phyloP scores from a whole-genome alignment of 2,797 vertebrate genomes.

The Spizella passerina region DNA sequence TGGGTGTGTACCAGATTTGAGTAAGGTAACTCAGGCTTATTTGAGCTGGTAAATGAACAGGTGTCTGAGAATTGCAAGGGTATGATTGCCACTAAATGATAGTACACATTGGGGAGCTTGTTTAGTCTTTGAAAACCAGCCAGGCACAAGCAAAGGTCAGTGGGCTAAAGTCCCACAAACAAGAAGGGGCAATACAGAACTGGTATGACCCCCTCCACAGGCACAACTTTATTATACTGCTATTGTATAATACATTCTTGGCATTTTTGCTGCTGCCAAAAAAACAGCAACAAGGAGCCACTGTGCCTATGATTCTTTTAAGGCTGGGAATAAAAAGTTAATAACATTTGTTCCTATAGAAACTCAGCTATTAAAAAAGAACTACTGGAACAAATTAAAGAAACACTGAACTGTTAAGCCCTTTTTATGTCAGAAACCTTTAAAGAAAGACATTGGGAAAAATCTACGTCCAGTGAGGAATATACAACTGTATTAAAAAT shows the following conservation, averaged over 20 bases:
- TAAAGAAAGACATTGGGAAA: background rate
- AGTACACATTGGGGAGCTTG: background rate
- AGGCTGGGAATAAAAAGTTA: background rate
- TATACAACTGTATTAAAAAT: background rate
- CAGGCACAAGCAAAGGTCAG: background rate
- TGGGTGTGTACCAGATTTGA: background rate
- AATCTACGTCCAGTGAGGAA: background rate
- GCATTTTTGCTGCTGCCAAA: conserved; percentile 3
- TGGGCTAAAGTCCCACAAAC: background rate
- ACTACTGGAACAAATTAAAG: background rate
- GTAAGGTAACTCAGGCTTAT: background rate
- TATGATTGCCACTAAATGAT: background rate
- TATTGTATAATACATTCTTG: background rate
- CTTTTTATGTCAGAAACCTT: background rate
- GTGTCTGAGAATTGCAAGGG: background rate
- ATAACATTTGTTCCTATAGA: background rate
- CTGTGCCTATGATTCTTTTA: background rate
- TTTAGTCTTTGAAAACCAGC: background rate
- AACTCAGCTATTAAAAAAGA: background rate
- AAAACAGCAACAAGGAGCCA: background rate
- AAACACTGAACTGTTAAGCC: background rate
- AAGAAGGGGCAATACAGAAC: background rate
- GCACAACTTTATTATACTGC: background rate
- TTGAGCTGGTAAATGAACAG: background rate
- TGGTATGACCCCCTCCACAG: background rate